phyloP scores from a whole-genome alignment of 1,140 invertebrate species.

The Aethina tumida region DNA sequence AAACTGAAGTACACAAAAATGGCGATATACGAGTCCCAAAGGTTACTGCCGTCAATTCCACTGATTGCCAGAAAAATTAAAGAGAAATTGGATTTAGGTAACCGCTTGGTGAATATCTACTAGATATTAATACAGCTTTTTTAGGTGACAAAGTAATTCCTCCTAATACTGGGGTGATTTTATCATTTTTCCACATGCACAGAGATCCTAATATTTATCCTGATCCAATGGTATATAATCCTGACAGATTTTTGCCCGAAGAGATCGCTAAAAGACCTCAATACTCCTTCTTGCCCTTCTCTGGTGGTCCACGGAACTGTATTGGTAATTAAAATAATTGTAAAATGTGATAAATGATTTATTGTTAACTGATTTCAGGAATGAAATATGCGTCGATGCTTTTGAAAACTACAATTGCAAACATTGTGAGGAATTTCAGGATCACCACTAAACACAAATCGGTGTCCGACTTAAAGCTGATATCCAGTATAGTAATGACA shows the following conservation, averaged over 20 bases:
- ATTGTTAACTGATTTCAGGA: slow-evolving; percentile 27
- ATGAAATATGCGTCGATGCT: slow-evolving; percentile 39
- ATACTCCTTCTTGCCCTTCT: neutral
- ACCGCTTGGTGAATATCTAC: no score
- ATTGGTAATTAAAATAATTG: no score
- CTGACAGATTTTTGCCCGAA: slow-evolving; percentile 1
- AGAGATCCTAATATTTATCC: neutral
- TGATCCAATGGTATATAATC: neutral
- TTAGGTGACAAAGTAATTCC: no score
- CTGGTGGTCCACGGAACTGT: neutral
- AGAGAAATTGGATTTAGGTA: slow-evolving; percentile 32
- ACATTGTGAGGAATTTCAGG: slow-evolving; percentile 31
- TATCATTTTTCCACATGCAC: no score
- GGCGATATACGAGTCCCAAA: slow-evolving; percentile 52
- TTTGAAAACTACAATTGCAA: slow-evolving; percentile 37
- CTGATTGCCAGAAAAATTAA: slow-evolving; percentile 39
- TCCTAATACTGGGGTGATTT: no score
- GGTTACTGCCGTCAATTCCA: slow-evolving; percentile 53
- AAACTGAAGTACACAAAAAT: slow-evolving; percentile 52
- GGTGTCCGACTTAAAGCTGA: slow-evolving; percentile 8
- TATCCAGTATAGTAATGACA: slow-evolving; percentile 12
- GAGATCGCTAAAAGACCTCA: neutral
- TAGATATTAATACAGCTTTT: no score
- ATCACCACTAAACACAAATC: slow-evolving; percentile 11
- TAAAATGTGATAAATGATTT: no score